Conservation (phyloP, 2,797 vertebrate genomes). For the Clarias laeviceps region DNA sequence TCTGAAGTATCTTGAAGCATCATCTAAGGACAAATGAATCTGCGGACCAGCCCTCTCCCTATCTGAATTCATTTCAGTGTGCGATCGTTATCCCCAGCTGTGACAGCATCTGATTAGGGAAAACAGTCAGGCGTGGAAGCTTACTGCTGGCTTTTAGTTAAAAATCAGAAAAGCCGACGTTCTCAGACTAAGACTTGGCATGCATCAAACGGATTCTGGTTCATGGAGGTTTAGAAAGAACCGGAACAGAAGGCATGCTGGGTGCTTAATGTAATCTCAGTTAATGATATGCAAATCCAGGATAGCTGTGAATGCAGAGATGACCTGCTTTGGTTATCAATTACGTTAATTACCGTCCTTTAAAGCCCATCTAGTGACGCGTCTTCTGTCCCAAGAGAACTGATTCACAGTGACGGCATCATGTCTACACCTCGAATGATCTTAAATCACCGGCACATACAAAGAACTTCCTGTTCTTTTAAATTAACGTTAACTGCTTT, state of each 20-base stretch:
- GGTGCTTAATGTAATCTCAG: conserved; percentile 31
- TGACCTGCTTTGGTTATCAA: conserved; percentile 30
- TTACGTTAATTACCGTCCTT: conserved; percentile 32
- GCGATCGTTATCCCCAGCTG: conserved; percentile 23
- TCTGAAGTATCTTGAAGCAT: conserved; percentile 16
- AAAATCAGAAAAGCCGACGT: conserved; percentile 25
- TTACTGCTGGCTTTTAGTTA: conserved; percentile 21
- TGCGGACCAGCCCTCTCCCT: background rate
- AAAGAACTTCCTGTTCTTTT: background rate
- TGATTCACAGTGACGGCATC: background rate
- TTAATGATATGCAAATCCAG: conserved; percentile 24
- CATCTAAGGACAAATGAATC: conserved; percentile 36
- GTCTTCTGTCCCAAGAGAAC: conserved; percentile 1
- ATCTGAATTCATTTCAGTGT: conserved; percentile 21
- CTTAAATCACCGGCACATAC: background rate
- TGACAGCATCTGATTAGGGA: conserved; percentile 30
- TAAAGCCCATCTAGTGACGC: conserved; percentile 13
- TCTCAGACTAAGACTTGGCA: conserved; percentile 33
- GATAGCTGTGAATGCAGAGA: conserved; percentile 29
- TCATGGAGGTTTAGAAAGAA: conserved; percentile 27
- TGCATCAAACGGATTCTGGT: conserved; percentile 6
- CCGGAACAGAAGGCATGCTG: conserved; percentile 16
- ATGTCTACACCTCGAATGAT: background rate
- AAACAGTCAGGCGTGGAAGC: conserved; percentile 23
- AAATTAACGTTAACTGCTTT: background rate